Conservation (phyloP, 2,113 vertebrate species). For the Notothenia rossii region DNA sequence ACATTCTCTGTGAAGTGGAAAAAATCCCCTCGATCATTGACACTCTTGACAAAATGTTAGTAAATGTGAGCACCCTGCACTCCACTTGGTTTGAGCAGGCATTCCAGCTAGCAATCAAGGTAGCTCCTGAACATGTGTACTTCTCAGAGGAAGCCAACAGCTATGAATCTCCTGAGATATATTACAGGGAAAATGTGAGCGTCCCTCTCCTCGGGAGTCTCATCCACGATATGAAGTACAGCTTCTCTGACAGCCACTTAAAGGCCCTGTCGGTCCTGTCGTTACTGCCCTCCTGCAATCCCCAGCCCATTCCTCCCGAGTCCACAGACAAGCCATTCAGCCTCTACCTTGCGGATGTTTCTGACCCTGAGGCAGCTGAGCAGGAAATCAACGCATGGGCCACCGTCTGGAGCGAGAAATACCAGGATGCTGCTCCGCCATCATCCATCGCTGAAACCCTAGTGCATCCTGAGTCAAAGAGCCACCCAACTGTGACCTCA, state of each 20-base stretch:
- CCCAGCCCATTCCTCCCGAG: conserved; percentile 89
- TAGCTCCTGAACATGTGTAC: conserved; percentile 88
- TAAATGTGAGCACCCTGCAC: conserved; percentile 91
- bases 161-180: conserved; percentile 88
- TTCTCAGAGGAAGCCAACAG: conserved; percentile 81
- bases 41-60: conserved; percentile 90
- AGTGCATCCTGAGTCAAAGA: conserved; percentile 90
- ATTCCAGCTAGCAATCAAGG: conserved; percentile 87
- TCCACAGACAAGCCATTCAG: conserved; percentile 89
- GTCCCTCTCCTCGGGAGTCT: conserved; percentile 89
- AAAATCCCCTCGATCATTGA: conserved; percentile 91
- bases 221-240: conserved; percentile 93
- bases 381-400: conserved; percentile 94
- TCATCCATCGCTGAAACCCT: conserved; percentile 93
- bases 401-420: conserved; percentile 92
- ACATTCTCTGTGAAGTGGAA: conserved; percentile 88
- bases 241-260: conserved; percentile 92
- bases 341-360: conserved; percentile 90
- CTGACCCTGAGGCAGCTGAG: conserved; percentile 90
- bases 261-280: conserved; percentile 93
- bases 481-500: conserved; percentile 89
- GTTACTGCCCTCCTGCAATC: conserved; percentile 93
- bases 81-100: conserved; percentile 96
- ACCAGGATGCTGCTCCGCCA: conserved; percentile 91
- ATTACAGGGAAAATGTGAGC: conserved; percentile 91